These are phyloP conservation scores for Chrysina gloriosa DNA, from an alignment of 2,888 invertebrate species.

Conservation along the genomic window DNA sequence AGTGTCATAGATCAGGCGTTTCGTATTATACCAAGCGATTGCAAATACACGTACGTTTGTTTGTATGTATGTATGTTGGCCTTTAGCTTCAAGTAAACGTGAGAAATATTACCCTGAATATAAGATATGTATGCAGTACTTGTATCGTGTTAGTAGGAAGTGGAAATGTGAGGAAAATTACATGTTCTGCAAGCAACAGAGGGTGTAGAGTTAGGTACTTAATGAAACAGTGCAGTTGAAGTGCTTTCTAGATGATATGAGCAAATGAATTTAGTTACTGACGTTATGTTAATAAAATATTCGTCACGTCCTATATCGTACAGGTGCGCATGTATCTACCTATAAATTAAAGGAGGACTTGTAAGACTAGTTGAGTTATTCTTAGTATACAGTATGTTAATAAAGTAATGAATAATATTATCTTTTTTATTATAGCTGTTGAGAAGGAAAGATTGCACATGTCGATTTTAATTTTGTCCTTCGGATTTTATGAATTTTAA, in stretches of 20 bases:
- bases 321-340: too few relatives aligned
- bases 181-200: background rate
- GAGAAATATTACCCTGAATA: conserved; percentile 1
- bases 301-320: too few relatives aligned
- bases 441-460: too few relatives aligned
- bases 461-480: too few relatives aligned
- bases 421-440: too few relatives aligned
- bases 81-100: background rate
- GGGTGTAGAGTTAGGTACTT: background rate
- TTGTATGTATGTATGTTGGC: background rate
- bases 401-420: too few relatives aligned
- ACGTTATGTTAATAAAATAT: too few relatives aligned
- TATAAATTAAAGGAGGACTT: too few relatives aligned
- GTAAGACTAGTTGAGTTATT: too few relatives aligned
- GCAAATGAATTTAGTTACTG: background rate
- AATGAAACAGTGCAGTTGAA: conserved; percentile 1
- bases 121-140: background rate
- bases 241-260: background rate
- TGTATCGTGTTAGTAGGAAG: background rate
- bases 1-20: conserved; percentile 10
- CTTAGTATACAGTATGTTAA: too few relatives aligned
- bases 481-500: too few relatives aligned
- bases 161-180: conserved; percentile 6
- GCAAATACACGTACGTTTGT: too few relatives aligned
- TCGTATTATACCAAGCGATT: background rate